These are phyloP conservation scores for Halocaridina rubra DNA, from an alignment of 2,888 invertebrate species.

Conservation along the genomic window DNA sequence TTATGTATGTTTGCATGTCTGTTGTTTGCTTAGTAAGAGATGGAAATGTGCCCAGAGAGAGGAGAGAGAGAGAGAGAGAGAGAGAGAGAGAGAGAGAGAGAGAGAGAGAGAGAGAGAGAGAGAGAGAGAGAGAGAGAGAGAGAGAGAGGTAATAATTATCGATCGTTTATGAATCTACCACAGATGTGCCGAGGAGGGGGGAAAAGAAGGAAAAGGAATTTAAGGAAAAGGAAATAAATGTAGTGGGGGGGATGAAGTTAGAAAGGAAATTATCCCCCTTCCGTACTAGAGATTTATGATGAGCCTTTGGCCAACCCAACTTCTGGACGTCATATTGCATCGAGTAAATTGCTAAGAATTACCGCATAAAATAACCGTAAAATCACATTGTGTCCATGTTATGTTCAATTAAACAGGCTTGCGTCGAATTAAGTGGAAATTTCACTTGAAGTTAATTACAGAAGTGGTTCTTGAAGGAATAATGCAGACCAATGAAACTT, in stretches of 20 bases:
- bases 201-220: background rate
- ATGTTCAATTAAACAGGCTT: background rate
- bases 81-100: background rate
- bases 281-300: no score
- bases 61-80: no score
- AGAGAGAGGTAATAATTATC: background rate
- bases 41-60: no score
- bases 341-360: no score
- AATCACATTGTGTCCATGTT: background rate
- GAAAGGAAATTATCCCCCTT: no score
- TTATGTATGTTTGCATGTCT: no score
- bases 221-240: background rate
- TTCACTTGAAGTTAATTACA: background rate
- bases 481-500: background rate
- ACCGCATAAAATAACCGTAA: no score
- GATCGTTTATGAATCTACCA: background rate
- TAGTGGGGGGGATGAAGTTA: no score
- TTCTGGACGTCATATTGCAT: no score
- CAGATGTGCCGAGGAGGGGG: background rate
- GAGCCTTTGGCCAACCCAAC: no score
- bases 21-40: no score
- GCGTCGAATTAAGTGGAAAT: background rate
- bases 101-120: background rate
- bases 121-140: slow-evolving; percentile 17
- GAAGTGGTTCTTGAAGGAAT: background rate